These are phyloP conservation scores for Rhingia rostrata DNA, from an alignment of 2,888 invertebrate species.

Conservation along the genomic window DNA sequence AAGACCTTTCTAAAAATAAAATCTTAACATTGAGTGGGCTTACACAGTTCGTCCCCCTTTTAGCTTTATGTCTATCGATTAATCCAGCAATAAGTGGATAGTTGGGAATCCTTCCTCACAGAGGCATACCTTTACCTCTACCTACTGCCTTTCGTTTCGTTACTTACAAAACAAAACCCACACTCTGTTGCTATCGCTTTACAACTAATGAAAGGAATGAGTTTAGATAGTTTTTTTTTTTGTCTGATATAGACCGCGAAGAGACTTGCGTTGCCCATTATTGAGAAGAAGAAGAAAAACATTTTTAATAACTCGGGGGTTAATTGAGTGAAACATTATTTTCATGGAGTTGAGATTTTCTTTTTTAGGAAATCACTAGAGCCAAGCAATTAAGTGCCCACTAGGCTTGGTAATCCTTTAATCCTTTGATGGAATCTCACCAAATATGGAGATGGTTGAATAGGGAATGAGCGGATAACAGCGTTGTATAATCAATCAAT, in stretches of 20 bases:
- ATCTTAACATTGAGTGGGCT: conserved; percentile 37
- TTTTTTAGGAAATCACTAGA: conserved; percentile 18
- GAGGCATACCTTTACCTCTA: conserved; percentile 25
- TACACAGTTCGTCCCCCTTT: conserved; percentile 8
- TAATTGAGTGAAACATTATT: conserved; percentile 67
- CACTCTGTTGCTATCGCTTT: conserved; percentile 21
- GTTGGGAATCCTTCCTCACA: conserved; percentile 24
- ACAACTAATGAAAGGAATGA: conserved; percentile 9
- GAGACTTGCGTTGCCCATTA: conserved; percentile 50
- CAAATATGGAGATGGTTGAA: conserved; percentile 33
- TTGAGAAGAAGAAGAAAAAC: conserved; percentile 7
- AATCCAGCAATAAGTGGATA: conserved; percentile 56
- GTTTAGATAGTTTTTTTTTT: conserved; percentile 11
- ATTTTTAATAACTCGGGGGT: conserved; percentile 49
- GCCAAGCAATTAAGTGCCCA: conserved; percentile 26
- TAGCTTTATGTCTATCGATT: conserved; percentile 43
- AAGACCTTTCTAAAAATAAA: conserved; percentile 61
- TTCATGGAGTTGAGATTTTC: conserved; percentile 18
- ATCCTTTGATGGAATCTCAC: conserved; percentile 20
- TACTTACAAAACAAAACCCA: conserved; percentile 22
- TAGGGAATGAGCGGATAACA: conserved; percentile 18
- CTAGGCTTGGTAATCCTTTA: conserved; percentile 52
- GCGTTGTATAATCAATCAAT: conserved; percentile 30
- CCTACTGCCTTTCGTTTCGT: conserved; percentile 10
- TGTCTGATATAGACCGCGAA: conserved; percentile 54